Percentiles rank a stretch among this genome's conserved stretches.
These are phyloP conservation scores for Candoia aspera DNA, from an alignment of 2,113 vertebrate genomes.

Conservation along the genomic window DNA sequence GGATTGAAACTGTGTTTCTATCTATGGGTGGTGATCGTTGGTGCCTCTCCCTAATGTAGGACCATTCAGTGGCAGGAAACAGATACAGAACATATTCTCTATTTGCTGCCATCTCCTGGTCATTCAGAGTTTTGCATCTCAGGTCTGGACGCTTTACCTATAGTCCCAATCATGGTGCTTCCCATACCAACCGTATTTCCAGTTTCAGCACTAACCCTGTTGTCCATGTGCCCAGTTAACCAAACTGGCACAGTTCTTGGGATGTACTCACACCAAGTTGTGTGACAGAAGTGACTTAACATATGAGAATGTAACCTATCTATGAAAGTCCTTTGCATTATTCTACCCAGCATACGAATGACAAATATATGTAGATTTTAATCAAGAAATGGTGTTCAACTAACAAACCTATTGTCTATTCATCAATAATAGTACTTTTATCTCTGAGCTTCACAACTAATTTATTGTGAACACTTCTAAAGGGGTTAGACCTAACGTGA, in stretches of 20 bases:
- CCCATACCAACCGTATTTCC: background rate
- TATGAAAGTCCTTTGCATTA: constrained; percentile 14
- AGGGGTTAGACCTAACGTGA: constrained; percentile 28
- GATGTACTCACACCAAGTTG: background rate
- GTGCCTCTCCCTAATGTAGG: background rate
- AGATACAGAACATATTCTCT: background rate
- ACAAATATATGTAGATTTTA: constrained; percentile 18
- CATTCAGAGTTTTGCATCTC: background rate
- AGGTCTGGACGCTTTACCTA: background rate
- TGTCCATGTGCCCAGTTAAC: background rate
- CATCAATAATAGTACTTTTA: constrained; percentile 52
- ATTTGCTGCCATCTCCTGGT: background rate
- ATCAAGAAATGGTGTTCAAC: constrained; percentile 44
- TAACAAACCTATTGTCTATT: constrained; percentile 54
- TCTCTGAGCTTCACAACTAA: constrained; percentile 26
- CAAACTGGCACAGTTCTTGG: background rate
- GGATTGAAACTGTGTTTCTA: background rate
- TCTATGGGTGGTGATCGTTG: background rate
- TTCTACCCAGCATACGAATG: constrained; percentile 34
- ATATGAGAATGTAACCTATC: background rate
- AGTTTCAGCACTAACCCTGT: background rate
- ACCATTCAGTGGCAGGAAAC: background rate
- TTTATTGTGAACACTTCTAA: background rate
- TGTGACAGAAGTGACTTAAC: background rate
- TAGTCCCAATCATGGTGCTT: background rate